Evolutionary conservation across 2,888 invertebrate species (phyloP), one percentile per base, ranked within the genome.

Genomic region (Thymelicus sylvestris): DNA sequence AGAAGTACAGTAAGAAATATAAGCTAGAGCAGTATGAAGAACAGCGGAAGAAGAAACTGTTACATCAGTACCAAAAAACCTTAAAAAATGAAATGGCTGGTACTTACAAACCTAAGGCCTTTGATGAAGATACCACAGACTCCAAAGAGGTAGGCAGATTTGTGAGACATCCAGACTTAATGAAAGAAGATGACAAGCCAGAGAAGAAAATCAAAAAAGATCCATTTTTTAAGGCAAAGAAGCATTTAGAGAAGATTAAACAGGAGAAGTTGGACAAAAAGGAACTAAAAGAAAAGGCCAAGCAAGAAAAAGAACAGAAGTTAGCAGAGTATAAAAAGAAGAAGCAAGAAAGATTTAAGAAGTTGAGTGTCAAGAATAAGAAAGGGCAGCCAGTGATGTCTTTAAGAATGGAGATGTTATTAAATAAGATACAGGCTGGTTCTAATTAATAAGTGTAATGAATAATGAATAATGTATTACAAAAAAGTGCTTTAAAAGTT

Each of bases 371-470:
- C 83, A 97, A 96, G 83, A 98, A 96, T 0, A 96, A 95, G 78
- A 97, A 95, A 79, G 98, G 98, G 0, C 98, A 98, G 82, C 98
- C 98, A 0, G 90, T 97, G 2, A 98, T 98, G 97, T 97, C 96
- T 72, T 96, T 96, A 67, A 94, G 97, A 77, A 93, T 98, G 82
- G 96, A 98, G 87, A 85, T 97, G 81, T 89, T 98, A 67, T 88
- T 97, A 15, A 96, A 97, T 80, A 96, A 97, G 87, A 97, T 98
- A 77, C 95, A 97, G 85, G 38, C 50, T 10, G 57, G 47, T 48
- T 64, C 64, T 7, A 66, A 60, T 2, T 60, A 38, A 41, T n/a
- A 0, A 12, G 5, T 13, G 7, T n/a, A 39, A 19, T 12, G 5
- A 57, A 57, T n/a, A 39, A 19, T 12, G 5, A 57, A 57, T 6